Evolutionary conservation across 2,113 vertebrate species (phyloP), one percentile per base, ranked within the genome.

Genomic region (Sphaerodactylus townsendi): DNA sequence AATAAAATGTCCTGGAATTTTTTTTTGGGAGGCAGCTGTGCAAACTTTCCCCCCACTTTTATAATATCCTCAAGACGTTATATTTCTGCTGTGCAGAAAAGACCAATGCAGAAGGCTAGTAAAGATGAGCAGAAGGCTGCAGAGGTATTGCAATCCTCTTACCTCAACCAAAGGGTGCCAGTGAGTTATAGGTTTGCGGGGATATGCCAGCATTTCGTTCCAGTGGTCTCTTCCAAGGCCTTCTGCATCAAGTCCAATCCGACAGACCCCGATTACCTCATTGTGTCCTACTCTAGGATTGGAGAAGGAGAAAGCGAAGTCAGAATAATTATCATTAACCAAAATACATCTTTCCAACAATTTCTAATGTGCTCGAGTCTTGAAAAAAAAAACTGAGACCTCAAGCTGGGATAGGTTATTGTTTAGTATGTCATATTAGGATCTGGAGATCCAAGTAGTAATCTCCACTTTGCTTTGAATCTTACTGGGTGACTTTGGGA

Each of bases 131-230:
- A 86, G 46, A 41, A 72, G 0, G 0, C 33, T 72, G 25, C 7
- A 75, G 28, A 44, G 37, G 66, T 21, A 48, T 28, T 56, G 13
- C 53, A 28, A 11, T 83, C 74, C 85, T 94, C 88, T 95, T 97
- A 99, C 99, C 98, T 99, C 99, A 92, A 97, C 92, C 53, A 99
- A 95, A 13, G 97, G 96, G 78, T 99, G 99, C 99, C 99, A 99
- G 78, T 99, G 99, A 30, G 99, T 99, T 90, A 99, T 99, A 77
- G 99, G 99, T 87, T 99, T 99, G 37, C 99, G 96, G 2, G 98
- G 98, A 81, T 99, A 99, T 82, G 98, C 97, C 93, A 99, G 70
- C 99, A 99, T 99, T 94, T 99, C 99, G 1, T 99, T 99, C 99
- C 99, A 99, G 81, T 99, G 99, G 93, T 99, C 98, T 83, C 98